phyloP scores from a whole-genome alignment of 2,113 vertebrate species.

The Salminus brasiliensis region DNA sequence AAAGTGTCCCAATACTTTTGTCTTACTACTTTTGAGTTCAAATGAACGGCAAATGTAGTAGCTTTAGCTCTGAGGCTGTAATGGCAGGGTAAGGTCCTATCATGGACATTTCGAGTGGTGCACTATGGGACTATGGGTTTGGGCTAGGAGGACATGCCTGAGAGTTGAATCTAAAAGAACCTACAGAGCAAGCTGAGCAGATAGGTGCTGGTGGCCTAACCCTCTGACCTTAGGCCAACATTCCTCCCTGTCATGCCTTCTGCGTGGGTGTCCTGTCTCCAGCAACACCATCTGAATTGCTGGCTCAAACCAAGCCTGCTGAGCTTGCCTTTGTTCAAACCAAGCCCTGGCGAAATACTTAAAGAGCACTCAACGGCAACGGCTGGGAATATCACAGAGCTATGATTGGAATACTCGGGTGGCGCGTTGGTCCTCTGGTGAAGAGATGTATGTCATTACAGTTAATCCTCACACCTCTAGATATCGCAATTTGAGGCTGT shows the following conservation, averaged over 20 bases:
- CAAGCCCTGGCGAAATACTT: constrained; percentile 59
- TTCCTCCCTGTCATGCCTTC: constrained; percentile 68
- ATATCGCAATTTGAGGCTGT: constrained; percentile 33
- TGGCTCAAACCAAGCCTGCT: constrained; percentile 47
- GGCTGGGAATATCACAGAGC: constrained; percentile 35
- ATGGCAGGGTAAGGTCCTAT: too few relatives aligned
- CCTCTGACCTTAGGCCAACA: constrained; percentile 62
- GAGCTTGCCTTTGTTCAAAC: constrained; percentile 44
- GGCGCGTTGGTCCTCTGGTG: constrained; percentile 10
- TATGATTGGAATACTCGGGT: constrained; percentile 52
- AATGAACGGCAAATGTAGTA: too few relatives aligned
- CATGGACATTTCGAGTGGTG: too few relatives aligned
- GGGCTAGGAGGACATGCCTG: constrained; percentile 62
- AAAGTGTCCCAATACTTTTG: too few relatives aligned
- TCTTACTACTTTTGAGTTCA: too few relatives aligned
- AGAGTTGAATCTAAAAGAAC: constrained; percentile 48
- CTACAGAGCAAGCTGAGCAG: constrained; percentile 54
- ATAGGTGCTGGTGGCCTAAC: constrained; percentile 67
- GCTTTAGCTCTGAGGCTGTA: too few relatives aligned
- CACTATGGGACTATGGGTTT: constrained; percentile 58
- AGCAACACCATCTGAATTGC: constrained; percentile 65
- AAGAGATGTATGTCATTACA: constrained; percentile 43
- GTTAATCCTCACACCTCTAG: constrained; percentile 65
- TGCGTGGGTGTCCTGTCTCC: constrained; percentile 62
- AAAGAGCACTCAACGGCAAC: constrained; percentile 54